Evolutionary conservation across 1,140 invertebrate genomes (phyloP).

Genomic region (Halesus radiatus): DNA sequence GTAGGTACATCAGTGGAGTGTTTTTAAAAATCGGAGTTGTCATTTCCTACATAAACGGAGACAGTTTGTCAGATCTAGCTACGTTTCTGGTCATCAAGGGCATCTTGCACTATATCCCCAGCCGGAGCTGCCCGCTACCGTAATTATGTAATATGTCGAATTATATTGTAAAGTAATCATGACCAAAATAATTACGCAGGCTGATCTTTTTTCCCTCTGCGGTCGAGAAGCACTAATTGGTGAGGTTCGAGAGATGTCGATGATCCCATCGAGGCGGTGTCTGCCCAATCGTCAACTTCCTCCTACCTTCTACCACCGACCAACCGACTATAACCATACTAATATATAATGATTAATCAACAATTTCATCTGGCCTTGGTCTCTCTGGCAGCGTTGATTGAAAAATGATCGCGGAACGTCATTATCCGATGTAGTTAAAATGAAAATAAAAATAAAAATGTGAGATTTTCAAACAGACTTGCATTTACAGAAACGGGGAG

Average conservation of each 20-base stretch:
- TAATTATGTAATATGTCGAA: conserved; percentile 42
- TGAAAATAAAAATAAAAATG: too few relatives aligned
- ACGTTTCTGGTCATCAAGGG: not conserved
- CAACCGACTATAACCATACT: not conserved
- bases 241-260: conserved; percentile 19
- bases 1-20: too few relatives aligned
- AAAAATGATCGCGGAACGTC: conserved; percentile 8
- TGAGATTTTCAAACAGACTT: too few relatives aligned
- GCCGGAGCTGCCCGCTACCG: not conserved
- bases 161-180: conserved; percentile 48
- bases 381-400: conserved; percentile 1
- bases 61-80: too few relatives aligned
- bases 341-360: conserved; percentile 32
- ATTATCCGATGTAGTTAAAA: not conserved
- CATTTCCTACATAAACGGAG: too few relatives aligned
- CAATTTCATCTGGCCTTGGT: conserved; percentile 32
- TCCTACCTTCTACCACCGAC: not conserved
- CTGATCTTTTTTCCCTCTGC: conserved; percentile 26
- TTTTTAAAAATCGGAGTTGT: too few relatives aligned
- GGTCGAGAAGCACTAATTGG: conserved; percentile 32
- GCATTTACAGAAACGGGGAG: too few relatives aligned
- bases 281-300: not conserved
- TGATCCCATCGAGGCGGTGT: conserved; percentile 3
- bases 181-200: conserved; percentile 37
- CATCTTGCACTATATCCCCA: not conserved